Conservation (phyloP, 2,888 invertebrate species). For the Rhingia campestris region DNA sequence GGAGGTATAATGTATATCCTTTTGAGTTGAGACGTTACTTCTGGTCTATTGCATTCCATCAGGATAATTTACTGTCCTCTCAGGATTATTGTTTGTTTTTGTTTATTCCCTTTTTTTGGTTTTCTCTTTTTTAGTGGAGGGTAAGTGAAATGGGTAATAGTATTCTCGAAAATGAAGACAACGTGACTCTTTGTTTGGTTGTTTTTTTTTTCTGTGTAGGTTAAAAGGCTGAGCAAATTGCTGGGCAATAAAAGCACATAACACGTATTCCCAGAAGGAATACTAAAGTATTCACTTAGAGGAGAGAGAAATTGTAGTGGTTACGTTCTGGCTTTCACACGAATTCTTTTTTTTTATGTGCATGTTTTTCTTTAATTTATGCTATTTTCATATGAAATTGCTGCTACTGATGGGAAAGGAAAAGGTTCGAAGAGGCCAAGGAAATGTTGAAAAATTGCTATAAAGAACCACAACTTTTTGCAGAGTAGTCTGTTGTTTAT, state of each 20-base stretch:
- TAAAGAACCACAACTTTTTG: too few relatives aligned
- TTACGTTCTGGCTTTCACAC: not conserved
- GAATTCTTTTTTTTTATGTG: not conserved
- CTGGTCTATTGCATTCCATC: constrained; percentile 54
- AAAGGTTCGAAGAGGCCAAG: too few relatives aligned
- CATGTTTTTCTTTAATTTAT: too few relatives aligned
- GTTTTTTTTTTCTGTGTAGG: not conserved
- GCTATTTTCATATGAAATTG: too few relatives aligned
- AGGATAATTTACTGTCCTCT: constrained; percentile 51
- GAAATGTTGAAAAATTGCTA: too few relatives aligned
- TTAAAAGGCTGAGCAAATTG: constrained; percentile 18
- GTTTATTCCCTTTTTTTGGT: constrained; percentile 24
- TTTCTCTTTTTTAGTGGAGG: constrained; percentile 1
- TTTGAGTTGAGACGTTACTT: constrained; percentile 51
- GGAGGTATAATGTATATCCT: constrained; percentile 24
- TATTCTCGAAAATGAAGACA: not conserved
- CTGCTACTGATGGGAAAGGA: too few relatives aligned
- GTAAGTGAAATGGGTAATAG: constrained; percentile 15
- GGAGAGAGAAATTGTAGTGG: not conserved
- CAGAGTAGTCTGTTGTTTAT: too few relatives aligned
- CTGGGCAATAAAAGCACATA: constrained; percentile 8
- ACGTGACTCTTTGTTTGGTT: constrained; percentile 26
- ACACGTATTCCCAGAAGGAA: constrained; percentile 29
- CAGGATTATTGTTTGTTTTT: constrained; percentile 17
- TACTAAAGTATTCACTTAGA: constrained; percentile 45